phyloP scores from a whole-genome alignment of 2,888 invertebrate genomes.

The Perdita meconis region DNA sequence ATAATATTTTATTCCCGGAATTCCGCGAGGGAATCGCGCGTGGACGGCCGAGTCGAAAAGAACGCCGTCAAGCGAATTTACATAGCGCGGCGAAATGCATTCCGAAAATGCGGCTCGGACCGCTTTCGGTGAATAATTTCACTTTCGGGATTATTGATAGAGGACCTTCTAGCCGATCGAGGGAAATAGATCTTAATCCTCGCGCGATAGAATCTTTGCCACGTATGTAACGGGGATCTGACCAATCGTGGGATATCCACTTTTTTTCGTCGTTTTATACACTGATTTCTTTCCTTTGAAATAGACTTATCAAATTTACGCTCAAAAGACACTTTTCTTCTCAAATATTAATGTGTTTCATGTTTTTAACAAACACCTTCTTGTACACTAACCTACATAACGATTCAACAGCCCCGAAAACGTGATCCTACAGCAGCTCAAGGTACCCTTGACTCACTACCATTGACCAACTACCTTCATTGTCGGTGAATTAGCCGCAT shows the following conservation, averaged over 20 bases:
- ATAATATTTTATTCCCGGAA: slow-evolving; percentile 68
- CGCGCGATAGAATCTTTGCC: neutral
- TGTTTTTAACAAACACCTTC: neutral
- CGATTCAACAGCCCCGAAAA: neutral
- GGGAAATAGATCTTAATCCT: slow-evolving; percentile 26
- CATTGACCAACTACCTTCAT: slow-evolving; percentile 60
- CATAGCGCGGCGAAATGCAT: slow-evolving; percentile 44
- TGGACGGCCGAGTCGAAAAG: slow-evolving; percentile 28
- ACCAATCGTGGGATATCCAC: too few species aligned
- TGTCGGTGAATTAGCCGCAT: slow-evolving; percentile 66
- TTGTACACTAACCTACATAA: neutral
- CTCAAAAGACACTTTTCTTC: too few species aligned
- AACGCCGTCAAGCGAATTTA: slow-evolving; percentile 42
- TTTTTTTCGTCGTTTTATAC: too few species aligned
- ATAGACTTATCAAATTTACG: too few species aligned
- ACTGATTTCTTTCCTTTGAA: too few species aligned
- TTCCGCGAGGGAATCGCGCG: slow-evolving; percentile 61
- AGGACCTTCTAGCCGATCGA: neutral
- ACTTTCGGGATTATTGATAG: slow-evolving; percentile 24
- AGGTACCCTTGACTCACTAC: slow-evolving; percentile 53
- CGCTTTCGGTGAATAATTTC: slow-evolving; percentile 12
- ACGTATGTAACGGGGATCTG: too few species aligned
- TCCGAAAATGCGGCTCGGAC: slow-evolving; percentile 38
- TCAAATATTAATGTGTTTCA: too few species aligned
- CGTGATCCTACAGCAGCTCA: slow-evolving; percentile 10